phyloP scores from a whole-genome alignment of 2,888 invertebrate species.

The Koerneria pararmatus region DNA sequence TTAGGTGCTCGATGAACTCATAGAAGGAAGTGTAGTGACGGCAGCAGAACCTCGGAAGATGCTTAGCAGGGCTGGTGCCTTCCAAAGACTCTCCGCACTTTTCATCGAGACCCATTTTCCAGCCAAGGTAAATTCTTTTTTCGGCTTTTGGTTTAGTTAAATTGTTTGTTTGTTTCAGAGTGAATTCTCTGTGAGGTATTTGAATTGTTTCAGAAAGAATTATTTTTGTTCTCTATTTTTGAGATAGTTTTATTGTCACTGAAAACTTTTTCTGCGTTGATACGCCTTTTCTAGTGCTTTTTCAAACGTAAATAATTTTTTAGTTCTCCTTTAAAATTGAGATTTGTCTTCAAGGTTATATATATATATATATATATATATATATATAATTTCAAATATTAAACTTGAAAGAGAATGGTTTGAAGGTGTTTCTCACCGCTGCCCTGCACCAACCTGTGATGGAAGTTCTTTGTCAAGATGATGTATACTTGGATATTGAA shows the following conservation, averaged over 20 bases:
- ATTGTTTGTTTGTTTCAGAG: neutral
- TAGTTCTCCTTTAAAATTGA: too few relatives aligned
- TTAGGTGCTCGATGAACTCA: too few relatives aligned
- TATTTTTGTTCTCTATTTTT: neutral
- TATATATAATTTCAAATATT: neutral
- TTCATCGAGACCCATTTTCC: conserved; percentile 85
- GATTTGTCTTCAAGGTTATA: too few relatives aligned
- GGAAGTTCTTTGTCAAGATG: conserved; percentile 79
- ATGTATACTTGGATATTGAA: conserved; percentile 85
- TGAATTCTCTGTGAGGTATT: neutral
- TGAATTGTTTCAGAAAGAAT: neutral
- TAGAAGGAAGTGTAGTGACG: too few relatives aligned
- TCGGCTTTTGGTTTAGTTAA: neutral
- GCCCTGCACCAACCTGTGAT: conserved; percentile 86
- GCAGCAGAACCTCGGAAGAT: conserved; percentile 68
- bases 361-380: too few relatives aligned
- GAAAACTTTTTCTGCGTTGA: too few relatives aligned
- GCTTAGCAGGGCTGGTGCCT: conserved; percentile 79
- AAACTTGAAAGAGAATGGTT: neutral
- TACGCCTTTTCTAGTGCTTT: too few relatives aligned
- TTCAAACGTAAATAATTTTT: too few relatives aligned
- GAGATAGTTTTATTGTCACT: too few relatives aligned
- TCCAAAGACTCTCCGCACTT: conserved; percentile 79
- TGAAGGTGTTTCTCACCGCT: conserved; percentile 78
- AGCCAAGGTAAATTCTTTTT: conserved; percentile 67